Base-by-base conservation (phyloP, 1,140 invertebrate genomes). In the Pollicipes pollicipes region DNA sequence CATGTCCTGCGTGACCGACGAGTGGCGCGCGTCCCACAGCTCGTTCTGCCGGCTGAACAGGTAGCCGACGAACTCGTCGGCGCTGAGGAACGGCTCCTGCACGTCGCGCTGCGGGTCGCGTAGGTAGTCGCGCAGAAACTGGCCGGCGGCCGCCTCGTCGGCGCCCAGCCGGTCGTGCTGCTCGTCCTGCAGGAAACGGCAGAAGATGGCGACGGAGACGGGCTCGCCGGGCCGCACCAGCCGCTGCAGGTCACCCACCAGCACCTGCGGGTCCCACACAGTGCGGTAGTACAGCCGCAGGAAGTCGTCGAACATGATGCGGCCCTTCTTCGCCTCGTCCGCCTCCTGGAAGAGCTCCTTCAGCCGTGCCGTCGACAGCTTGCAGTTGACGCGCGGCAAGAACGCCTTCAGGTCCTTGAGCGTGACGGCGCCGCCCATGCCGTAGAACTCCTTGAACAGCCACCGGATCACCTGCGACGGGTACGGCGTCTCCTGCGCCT, bases 1-100 rank as follows among this genome's bases (percentile, higher is more conserved):
- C 95, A 99, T 98, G 77, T 97, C 91, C 79, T 98, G 93, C 75
- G 85, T 88, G 3, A 97, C 86, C 58, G 82, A 78, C 76, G 91
- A 85, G 77, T 88, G 85, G 66, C 82, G 82, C 29, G 81, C 80
- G 81, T 97, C 88, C 91, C 90, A 97, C 66, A 97, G 83, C 76
- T 91, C 87, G 79, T 98, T 98, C 80, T 95, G 87, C 79, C 93
- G 93, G 0, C 93, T 97, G 82, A 93, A 97, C 35, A 98, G 80
- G 82, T 88, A 97, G 79, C 95, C 91, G 71, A 95, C 81, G 78
- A 98, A 97, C 87, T 93, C 91, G 37, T 83, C 79, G n/a, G 87
- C 79, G 2, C 86, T 88, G 74, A 94, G 88, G 78, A 87, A 90
- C 0, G 91, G 90, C 73, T 92, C 88, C 76, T 88, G 85, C 0